phyloP scores from a whole-genome alignment of 2,888 invertebrate species.

The Choristoneura rosaceana region DNA sequence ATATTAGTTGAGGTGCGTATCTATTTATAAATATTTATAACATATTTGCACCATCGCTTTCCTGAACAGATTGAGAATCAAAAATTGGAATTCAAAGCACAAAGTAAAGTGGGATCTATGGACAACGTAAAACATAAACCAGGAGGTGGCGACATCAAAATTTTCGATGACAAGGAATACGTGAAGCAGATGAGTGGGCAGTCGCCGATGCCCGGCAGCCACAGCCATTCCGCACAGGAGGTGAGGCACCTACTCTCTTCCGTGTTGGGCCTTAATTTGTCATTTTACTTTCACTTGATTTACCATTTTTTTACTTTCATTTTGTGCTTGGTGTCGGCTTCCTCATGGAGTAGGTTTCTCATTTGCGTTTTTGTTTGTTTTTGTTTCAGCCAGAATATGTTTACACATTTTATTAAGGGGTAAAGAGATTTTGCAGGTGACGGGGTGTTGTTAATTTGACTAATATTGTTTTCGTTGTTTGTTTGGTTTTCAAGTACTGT shows the following conservation, averaged over 20 bases:
- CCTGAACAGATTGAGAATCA: conserved; percentile 92
- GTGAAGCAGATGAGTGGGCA: conserved; percentile 89
- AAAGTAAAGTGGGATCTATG: conserved; percentile 96
- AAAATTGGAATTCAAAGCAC: conserved; percentile 96
- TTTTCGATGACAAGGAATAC: conserved; percentile 96
- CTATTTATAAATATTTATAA: conserved; percentile 56
- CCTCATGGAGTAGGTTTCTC: conserved; percentile 43
- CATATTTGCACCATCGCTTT: conserved; percentile 73
- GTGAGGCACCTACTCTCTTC: conserved; percentile 66
- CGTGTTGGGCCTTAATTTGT: conserved; percentile 53
- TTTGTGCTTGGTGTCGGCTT: conserved; percentile 64
- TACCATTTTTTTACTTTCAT: conserved; percentile 49
- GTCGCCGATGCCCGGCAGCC: conserved; percentile 73
- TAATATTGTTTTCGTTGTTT: conserved; percentile 47
- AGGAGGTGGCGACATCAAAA: conserved; percentile 97
- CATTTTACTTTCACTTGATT: conserved; percentile 46
- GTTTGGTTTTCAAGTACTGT: conserved; percentile 38
- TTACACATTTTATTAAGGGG: conserved; percentile 78
- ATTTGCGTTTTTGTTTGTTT: conserved; percentile 58
- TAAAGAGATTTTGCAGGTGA: conserved; percentile 42
- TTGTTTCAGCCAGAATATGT: conserved; percentile 84
- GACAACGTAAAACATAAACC: conserved; percentile 96
- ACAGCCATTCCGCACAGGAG: conserved; percentile 79
- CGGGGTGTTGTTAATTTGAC: conserved; percentile 46
- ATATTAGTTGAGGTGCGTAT: conserved; percentile 37